phyloP scores from a whole-genome alignment of 2,797 vertebrate species.

The Chaunax sp. region DNA sequence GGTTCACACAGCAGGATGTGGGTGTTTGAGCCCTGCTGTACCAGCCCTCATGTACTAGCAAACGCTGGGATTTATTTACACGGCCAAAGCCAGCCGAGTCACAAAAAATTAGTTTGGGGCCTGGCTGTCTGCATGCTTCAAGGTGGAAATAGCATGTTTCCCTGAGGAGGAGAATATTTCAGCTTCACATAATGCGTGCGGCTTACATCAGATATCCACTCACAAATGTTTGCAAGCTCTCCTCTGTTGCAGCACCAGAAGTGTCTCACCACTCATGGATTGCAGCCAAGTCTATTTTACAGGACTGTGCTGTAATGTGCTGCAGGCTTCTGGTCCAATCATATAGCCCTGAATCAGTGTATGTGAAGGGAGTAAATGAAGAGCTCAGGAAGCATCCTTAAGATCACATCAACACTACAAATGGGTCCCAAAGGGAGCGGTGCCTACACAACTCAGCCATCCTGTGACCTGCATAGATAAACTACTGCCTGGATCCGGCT shows the following conservation, averaged over 20 bases:
- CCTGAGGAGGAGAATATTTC: slow-evolving; percentile 32
- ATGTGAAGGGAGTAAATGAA: slow-evolving; percentile 34
- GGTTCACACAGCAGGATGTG: slow-evolving; percentile 81
- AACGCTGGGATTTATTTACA: slow-evolving; percentile 31
- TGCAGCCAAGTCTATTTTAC: slow-evolving; percentile 11
- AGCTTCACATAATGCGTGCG: slow-evolving; percentile 8
- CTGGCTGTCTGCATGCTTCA: slow-evolving; percentile 42
- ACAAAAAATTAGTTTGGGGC: slow-evolving; percentile 46
- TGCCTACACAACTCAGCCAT: slow-evolving; percentile 66
- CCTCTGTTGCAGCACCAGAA: slow-evolving; percentile 11
- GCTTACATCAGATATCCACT: slow-evolving; percentile 9
- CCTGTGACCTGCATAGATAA: slow-evolving; percentile 67
- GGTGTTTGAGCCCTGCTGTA: slow-evolving; percentile 77
- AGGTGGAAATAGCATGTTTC: slow-evolving; percentile 57
- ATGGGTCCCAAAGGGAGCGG: slow-evolving; percentile 56
- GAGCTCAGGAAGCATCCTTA: slow-evolving; percentile 47
- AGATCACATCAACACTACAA: slow-evolving; percentile 52
- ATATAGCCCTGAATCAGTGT: slow-evolving; percentile 36
- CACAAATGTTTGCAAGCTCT: background rate
- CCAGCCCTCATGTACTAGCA: slow-evolving; percentile 38
- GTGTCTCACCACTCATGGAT: slow-evolving; percentile 1
- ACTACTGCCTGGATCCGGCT: slow-evolving; percentile 41
- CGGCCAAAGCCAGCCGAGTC: slow-evolving; percentile 59
- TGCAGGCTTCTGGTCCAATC: slow-evolving; percentile 11
- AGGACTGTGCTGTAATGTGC: slow-evolving; percentile 6